A percentile compares a stretch with the other conserved stretches of the same genome.
Evolutionary conservation across 2,797 vertebrate genomes (phyloP).

Genomic region (Eremophila alpestris): DNA sequence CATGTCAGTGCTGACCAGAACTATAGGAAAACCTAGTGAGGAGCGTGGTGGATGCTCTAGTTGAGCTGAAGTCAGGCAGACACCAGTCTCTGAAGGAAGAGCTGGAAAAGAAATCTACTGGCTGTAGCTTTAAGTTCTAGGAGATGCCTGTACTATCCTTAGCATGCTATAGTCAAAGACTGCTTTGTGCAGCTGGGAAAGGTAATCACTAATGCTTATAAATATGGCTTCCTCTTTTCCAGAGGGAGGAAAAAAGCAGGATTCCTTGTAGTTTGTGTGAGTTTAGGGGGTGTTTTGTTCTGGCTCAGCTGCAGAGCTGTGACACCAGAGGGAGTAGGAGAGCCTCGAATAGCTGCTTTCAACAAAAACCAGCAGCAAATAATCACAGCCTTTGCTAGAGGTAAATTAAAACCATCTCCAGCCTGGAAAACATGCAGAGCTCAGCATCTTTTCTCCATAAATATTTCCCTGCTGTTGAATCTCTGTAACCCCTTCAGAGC

Average conservation of each 20-base stretch:
- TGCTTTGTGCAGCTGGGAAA: background rate
- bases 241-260: background rate
- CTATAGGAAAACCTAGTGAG: background rate
- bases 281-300: background rate
- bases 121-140: background rate
- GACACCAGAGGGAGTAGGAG: slow-evolving; percentile 56
- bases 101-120: background rate
- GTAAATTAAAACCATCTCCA: slow-evolving; percentile 67
- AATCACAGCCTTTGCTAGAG: slow-evolving; percentile 58
- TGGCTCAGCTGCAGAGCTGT: background rate
- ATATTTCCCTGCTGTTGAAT: slow-evolving; percentile 34
- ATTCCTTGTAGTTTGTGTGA: background rate
- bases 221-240: background rate
- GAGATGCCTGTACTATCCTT: background rate
- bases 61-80: background rate
- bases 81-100: background rate
- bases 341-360: slow-evolving; percentile 37
- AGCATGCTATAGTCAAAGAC: background rate
- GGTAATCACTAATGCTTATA: background rate
- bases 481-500: slow-evolving; percentile 36
- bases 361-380: slow-evolving; percentile 36
- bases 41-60: background rate
- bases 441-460: slow-evolving; percentile 65
- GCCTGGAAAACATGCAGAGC: slow-evolving; percentile 61
- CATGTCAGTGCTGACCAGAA: background rate